Evolutionary conservation across 2,113 vertebrate species (phyloP).

Genomic region (Glareola pratincola): DNA sequence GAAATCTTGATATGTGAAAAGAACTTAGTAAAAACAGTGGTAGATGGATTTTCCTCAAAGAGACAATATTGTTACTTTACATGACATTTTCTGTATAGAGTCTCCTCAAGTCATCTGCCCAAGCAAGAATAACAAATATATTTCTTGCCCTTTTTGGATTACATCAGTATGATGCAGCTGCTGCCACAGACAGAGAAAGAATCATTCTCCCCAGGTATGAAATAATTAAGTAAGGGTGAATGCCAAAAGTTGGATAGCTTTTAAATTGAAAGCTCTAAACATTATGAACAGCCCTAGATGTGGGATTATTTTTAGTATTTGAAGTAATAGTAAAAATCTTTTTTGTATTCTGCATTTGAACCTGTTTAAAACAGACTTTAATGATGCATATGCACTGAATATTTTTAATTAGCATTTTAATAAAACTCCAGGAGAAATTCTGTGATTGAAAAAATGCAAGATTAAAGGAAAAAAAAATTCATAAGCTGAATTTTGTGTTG

Average conservation of each 20-base stretch:
- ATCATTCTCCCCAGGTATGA: not conserved
- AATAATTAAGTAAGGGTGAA: conserved; percentile 14
- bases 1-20: not conserved
- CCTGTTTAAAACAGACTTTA: not conserved
- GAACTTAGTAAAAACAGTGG: not conserved
- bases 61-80: not conserved
- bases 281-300: not conserved
- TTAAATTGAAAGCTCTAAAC: conserved; percentile 10
- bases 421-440: not conserved
- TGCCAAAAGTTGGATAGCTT: not conserved
- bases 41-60: not conserved
- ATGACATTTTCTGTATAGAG: not conserved
- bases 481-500: not conserved
- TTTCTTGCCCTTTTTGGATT: not conserved
- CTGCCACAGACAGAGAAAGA: not conserved
- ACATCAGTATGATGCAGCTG: not conserved
- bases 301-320: not conserved
- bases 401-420: conserved; percentile 14
- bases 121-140: not conserved
- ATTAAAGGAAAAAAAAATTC: not conserved
- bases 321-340: not conserved
- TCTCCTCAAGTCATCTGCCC: not conserved
- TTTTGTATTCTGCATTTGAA: not conserved
- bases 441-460: not conserved
- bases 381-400: not conserved